Evolutionary conservation across 2,797 vertebrate genomes (phyloP).

Genomic region (Anguilla obscura): DNA sequence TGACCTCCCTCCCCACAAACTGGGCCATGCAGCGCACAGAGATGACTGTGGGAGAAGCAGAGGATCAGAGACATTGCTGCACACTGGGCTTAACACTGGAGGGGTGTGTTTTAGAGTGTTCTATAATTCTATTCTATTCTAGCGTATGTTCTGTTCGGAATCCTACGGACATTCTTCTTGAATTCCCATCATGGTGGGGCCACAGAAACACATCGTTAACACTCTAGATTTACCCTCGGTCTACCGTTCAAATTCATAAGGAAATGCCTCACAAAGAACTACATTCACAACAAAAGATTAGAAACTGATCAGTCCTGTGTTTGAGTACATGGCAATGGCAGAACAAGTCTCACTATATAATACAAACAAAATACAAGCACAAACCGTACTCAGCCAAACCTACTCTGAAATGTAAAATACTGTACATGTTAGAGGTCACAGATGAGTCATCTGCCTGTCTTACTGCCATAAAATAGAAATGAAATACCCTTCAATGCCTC

Average conservation of each 20-base stretch:
- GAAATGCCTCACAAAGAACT: background rate
- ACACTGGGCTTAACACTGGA: background rate
- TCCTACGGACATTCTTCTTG: background rate
- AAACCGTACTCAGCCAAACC: background rate
- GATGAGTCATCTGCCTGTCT: background rate
- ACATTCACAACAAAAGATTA: background rate
- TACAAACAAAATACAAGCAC: background rate
- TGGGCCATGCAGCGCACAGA: slow-evolving; percentile 89
- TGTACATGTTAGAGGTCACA: background rate
- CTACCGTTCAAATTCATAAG: background rate
- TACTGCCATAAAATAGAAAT: background rate
- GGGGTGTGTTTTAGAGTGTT: background rate
- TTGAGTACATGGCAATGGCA: background rate
- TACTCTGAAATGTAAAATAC: background rate
- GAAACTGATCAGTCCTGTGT: background rate
- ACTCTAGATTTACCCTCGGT: background rate
- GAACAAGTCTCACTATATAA: background rate
- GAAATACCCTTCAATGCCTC: background rate
- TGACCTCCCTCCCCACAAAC: slow-evolving; percentile 83
- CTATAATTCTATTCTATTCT: too few relatives aligned
- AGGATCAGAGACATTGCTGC: background rate
- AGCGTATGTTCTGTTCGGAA: too few relatives aligned
- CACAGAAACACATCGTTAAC: background rate
- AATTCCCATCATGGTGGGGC: background rate
- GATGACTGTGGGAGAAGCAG: slow-evolving; percentile 69